Conservation (phyloP, 2,113 vertebrate species). For the Cynopterus brachyotis region DNA sequence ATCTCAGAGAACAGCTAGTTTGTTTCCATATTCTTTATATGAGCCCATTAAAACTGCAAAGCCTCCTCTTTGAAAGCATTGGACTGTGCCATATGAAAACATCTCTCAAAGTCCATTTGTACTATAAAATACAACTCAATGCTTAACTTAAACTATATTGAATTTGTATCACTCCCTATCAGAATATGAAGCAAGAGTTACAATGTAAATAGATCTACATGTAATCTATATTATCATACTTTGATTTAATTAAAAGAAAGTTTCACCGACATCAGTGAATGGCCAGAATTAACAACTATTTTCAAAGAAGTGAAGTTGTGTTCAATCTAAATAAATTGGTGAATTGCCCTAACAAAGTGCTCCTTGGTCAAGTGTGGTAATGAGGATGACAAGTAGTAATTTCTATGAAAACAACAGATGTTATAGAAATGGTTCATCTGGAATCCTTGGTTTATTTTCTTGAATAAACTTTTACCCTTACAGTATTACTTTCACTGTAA, state of each 20-base stretch:
- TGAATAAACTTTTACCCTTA: background rate
- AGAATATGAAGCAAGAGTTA: slow-evolving; percentile 29
- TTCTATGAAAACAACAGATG: background rate
- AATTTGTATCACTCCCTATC: slow-evolving; percentile 12
- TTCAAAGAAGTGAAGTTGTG: slow-evolving; percentile 30
- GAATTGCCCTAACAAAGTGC: background rate
- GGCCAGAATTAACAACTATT: background rate
- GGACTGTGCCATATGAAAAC: background rate
- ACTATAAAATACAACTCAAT: background rate
- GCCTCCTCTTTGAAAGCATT: background rate
- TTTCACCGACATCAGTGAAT: background rate
- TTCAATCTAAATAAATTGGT: background rate
- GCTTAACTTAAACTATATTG: background rate
- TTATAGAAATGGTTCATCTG: background rate
- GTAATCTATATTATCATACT: background rate
- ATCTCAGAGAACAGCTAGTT: background rate
- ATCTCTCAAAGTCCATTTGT: background rate
- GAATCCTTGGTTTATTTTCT: background rate
- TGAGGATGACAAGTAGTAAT: background rate
- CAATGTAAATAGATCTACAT: background rate
- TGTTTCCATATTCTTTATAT: background rate
- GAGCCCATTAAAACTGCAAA: background rate
- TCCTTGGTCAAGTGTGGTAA: background rate
- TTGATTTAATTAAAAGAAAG: slow-evolving; percentile 31
- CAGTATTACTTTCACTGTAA: background rate